phyloP scores from a whole-genome alignment of 1,140 invertebrate species.

The Paramacrobiotus metropolitanus region DNA sequence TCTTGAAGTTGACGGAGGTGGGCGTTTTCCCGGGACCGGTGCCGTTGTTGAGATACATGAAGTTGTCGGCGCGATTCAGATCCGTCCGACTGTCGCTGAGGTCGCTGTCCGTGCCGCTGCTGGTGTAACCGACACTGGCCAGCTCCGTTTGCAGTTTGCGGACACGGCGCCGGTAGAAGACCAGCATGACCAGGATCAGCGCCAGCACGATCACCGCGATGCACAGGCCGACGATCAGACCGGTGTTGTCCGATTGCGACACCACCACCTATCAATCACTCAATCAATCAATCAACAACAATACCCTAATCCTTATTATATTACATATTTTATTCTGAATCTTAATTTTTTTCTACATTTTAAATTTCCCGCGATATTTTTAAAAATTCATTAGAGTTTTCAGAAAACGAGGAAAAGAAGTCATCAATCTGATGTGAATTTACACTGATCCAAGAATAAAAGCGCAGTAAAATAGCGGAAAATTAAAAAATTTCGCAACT shows the following conservation, averaged over 20 bases:
- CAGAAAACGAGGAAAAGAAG: no score
- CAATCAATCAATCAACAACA: no score
- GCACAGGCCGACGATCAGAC: conserved; percentile 2
- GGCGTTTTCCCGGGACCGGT: background rate
- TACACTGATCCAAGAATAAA: no score
- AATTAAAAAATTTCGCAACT: no score
- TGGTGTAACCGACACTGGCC: background rate
- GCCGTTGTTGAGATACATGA: background rate
- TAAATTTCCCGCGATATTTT: no score
- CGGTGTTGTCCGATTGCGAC: background rate
- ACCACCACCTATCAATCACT: no score
- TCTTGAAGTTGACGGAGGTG: background rate
- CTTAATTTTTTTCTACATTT: no score
- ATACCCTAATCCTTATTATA: no score
- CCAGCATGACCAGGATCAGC: background rate
- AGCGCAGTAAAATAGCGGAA: no score
- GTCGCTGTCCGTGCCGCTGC: background rate
- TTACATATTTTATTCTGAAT: no score
- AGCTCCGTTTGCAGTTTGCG: background rate
- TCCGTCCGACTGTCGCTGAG: background rate
- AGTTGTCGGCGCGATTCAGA: background rate
- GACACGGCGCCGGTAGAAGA: background rate
- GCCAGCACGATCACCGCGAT: background rate
- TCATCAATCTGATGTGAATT: no score
- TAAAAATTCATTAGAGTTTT: no score